A percentile compares a stretch with the other conserved stretches of the same genome.
Conservation (phyloP, 2,113 vertebrate genomes). For the Lanius ludovicianus region DNA sequence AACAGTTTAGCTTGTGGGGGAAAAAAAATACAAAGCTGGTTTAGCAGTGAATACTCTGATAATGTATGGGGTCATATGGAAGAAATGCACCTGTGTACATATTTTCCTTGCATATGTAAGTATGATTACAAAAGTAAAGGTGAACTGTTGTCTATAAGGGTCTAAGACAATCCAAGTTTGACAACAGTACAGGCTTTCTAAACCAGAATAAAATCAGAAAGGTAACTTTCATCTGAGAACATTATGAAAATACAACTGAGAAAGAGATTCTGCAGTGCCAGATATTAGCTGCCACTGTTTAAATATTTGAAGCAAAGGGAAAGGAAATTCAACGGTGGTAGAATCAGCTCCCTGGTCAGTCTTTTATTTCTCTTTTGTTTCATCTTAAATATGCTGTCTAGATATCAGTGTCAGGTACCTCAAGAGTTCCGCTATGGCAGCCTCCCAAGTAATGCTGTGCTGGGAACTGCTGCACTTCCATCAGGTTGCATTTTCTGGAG, state of each 20-base stretch:
- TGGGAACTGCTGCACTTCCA: not conserved
- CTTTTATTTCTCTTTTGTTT: not conserved
- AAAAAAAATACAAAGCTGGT: not conserved
- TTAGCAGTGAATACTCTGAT: not conserved
- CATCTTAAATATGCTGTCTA: not conserved
- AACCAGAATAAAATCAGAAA: not conserved
- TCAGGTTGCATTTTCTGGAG: not conserved
- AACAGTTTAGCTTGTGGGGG: not conserved
- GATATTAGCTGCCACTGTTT: not conserved
- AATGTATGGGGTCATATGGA: not conserved
- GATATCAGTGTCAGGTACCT: not conserved
- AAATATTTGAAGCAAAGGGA: not conserved
- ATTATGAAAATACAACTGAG: not conserved
- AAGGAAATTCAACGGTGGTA: not conserved
- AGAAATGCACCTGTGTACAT: not conserved
- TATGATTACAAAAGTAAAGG: not conserved
- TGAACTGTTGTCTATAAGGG: not conserved
- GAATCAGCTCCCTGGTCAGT: not conserved
- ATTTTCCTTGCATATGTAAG: not conserved
- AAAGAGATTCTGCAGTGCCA: not conserved
- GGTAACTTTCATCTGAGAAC: not conserved
- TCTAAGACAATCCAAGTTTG: not conserved
- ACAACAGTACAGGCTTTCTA: not conserved
- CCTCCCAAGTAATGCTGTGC: not conserved
- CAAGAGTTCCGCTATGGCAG: not conserved